Percentiles rank a stretch among this genome's conserved stretches.
These are phyloP conservation scores for Calcarius lapponicus DNA, from an alignment of 2,797 vertebrate genomes.

Conservation along the genomic window DNA sequence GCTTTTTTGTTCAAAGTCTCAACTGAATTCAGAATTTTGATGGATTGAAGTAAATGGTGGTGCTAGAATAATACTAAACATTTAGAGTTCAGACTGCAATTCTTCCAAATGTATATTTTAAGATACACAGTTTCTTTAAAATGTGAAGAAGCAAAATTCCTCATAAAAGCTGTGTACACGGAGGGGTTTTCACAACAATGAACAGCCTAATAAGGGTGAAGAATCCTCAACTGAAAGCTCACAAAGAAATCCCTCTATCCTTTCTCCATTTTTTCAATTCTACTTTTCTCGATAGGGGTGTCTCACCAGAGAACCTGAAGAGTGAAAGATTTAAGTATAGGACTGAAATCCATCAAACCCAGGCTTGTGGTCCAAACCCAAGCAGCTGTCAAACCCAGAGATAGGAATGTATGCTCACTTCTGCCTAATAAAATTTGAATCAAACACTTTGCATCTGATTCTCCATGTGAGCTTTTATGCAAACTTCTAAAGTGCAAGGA, in stretches of 20 bases:
- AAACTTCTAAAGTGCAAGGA: conserved; percentile 86
- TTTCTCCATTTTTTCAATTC: conserved; percentile 63
- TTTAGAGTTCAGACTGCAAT: not conserved
- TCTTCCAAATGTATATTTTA: not conserved
- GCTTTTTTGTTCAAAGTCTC: not conserved
- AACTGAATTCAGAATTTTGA: conserved; percentile 8
- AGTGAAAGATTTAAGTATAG: conserved; percentile 69
- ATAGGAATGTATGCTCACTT: conserved; percentile 74
- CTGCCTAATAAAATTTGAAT: conserved; percentile 83
- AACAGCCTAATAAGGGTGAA: conserved; percentile 16
- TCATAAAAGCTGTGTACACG: conserved; percentile 5
- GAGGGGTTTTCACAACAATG: not conserved
- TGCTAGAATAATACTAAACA: not conserved
- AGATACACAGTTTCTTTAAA: not conserved
- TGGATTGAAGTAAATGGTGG: not conserved
- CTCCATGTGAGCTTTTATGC: conserved; percentile 86
- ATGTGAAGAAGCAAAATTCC: not conserved
- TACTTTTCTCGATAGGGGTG: conserved; percentile 55
- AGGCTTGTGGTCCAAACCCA: conserved; percentile 70
- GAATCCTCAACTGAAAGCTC: conserved; percentile 29
- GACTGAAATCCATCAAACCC: conserved; percentile 77
- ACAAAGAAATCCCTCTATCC: conserved; percentile 42
- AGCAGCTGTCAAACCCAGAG: conserved; percentile 72
- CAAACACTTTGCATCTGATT: conserved; percentile 85
- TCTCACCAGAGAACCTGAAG: conserved; percentile 61